Base-by-base conservation (phyloP, 2,113 vertebrate genomes). In the Epinephelus fuscoguttatus region DNA sequence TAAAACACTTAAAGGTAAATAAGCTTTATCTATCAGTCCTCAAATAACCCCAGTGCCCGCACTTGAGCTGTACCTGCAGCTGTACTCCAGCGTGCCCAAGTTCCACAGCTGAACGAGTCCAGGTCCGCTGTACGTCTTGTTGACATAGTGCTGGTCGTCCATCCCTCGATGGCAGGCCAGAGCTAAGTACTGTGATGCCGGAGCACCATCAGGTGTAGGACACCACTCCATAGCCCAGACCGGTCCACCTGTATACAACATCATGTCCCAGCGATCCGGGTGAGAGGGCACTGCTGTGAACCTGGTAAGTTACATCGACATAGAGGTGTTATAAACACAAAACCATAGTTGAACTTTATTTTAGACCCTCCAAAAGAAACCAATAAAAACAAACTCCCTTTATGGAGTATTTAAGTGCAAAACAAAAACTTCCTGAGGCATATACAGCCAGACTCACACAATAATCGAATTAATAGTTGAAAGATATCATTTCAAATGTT, bases 171-270 rank as follows among this genome's bases (percentile, higher is more conserved):
- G 97, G 90, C 96, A 97, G 92, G 96, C 97, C 68, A 99, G 42
- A 0, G 97, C 97, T 57, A 97, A 78, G 0, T 96, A 97, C 93
- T 99, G 98, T 0, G 86, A 56, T 2, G 95, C 93, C 0, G 47
- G 73, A 0, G 96, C 94, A 2, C 96, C 97, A 17, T 97, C 97
- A 0, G 97, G 97, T 0, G 92, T 95, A 0, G 98, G 98, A 81
- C 98, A 99, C 98, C 98, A 99, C 89, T 98, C 98, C 94, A 99
- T 76, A 0, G 98, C 95, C 97, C 98, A 99, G 56, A 99, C 95
- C 0, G 98, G 98, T 8, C 98, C 98, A 0, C 98, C 98, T 0
- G 95, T 94, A 12, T 96, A 98, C 95, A 99, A 96, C 19, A 95
- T 84, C 70, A 95, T 71, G 66, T 99, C 98, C 95, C 94, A 96